These are phyloP conservation scores for Myripristis jacobus DNA, from an alignment of 2,797 vertebrate genomes.

Conservation along the genomic window DNA sequence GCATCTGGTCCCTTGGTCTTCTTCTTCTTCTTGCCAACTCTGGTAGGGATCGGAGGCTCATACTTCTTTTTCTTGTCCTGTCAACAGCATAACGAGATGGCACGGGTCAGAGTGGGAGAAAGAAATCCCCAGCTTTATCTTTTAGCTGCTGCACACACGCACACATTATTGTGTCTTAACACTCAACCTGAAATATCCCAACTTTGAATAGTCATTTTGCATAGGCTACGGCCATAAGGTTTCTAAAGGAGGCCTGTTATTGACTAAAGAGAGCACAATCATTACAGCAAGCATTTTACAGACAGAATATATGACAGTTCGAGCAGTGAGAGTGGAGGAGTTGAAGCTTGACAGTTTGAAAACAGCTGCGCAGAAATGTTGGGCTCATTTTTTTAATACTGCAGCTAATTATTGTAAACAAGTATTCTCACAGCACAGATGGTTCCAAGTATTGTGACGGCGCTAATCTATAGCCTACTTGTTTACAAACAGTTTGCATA, in stretches of 20 bases:
- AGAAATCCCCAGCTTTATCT: no score
- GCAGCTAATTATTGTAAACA: no score
- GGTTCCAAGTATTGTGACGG: no score
- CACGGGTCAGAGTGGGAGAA: background rate
- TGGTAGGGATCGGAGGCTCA: constrained; percentile 96
- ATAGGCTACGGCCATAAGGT: background rate
- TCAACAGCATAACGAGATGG: background rate
- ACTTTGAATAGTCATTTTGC: background rate
- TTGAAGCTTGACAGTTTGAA: no score
- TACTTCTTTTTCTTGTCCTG: constrained; percentile 99
- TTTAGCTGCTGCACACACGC: no score
- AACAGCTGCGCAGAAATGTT: no score
- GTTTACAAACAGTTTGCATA: no score
- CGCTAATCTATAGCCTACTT: no score
- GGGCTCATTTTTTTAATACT: no score
- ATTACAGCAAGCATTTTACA: background rate
- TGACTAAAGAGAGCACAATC: background rate
- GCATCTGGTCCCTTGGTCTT: constrained; percentile 98
- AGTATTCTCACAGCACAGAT: no score
- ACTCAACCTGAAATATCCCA: no score
- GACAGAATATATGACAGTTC: background rate
- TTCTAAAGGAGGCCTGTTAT: background rate
- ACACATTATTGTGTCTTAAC: no score
- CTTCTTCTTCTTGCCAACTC: constrained; percentile 99
- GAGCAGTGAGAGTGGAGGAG: background rate